Base-by-base conservation (phyloP, 1,140 invertebrate genomes). In the Oppia nitens region DNA sequence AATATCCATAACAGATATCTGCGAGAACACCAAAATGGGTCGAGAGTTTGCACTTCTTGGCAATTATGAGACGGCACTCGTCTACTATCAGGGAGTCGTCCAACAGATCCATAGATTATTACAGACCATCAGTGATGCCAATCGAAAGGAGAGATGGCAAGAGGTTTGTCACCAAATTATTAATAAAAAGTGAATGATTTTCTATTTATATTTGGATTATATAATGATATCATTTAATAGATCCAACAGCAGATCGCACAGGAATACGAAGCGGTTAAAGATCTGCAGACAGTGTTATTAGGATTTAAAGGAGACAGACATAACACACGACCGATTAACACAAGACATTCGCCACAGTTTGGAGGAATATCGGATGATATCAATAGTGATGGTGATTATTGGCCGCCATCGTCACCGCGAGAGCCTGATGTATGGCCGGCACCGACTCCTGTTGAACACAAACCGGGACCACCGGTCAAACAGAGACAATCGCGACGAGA, bases 1-100 rank as follows among this genome's bases (percentile, higher is more conserved):
- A 73, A 81, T 84, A 67, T 83, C 82, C 68, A 78, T 87, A 69
- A 83, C 79, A 71, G 87, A 91, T 77, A 90, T 91, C 72, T 84
- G 82, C 77, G 85, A 91, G 75, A 89, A 89, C 75, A 84, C 86
- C 56, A 91, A 89, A 74, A 75, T 94, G 68, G 92, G 87, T 32
- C 77, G 93, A 65, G 91, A 97, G 75, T 89, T 87, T 82, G 87
- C 89, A 57, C 74, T 96, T 61, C 83, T 88, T 68, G 91, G 92
- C 6, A 94, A 95, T 72, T 98, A 98, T 70, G 92, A 96, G 67
- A 87, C 86, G 58, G 85, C 91, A 12, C 77, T 82, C 65, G 87
- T 96, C 51, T 96, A 95, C 73, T 98, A 95, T 71, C 86, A 95
- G 74, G 87, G 90, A 52, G 85, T 90, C 3, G 77, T 92, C 29